These are phyloP conservation scores for Pantherophis guttatus DNA, from an alignment of 2,113 vertebrate genomes.

Conservation along the genomic window DNA sequence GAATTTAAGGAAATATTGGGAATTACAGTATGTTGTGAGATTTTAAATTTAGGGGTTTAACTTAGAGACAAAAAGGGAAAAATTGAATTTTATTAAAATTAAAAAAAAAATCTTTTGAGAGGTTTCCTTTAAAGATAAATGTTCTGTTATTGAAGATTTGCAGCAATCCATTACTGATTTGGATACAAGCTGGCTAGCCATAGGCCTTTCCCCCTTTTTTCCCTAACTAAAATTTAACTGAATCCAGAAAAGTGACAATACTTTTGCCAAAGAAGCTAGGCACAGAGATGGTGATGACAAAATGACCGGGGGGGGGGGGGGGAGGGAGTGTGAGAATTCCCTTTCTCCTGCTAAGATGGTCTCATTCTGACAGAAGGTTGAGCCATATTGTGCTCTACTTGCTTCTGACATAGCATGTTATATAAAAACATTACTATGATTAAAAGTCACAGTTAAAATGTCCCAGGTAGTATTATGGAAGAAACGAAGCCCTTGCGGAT, in stretches of 20 bases:
- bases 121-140: slow-evolving; percentile 33
- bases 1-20: too few species aligned
- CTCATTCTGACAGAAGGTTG: not conserved
- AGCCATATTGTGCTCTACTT: not conserved
- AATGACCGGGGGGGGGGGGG: too few species aligned
- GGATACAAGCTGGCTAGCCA: slow-evolving; percentile 37
- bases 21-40: too few species aligned
- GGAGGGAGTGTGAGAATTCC: not conserved
- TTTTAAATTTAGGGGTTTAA: too few species aligned
- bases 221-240: not conserved
- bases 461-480: not conserved
- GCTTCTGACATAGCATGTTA: not conserved
- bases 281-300: not conserved
- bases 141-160: not conserved
- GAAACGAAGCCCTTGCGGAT: not conserved
- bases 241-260: slow-evolving; percentile 25
- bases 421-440: not conserved
- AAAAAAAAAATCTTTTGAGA: slow-evolving; percentile 55
- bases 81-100: too few species aligned
- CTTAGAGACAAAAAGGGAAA: too few species aligned
- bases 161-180: slow-evolving; percentile 26
- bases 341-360: not conserved
- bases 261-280: slow-evolving; percentile 19
- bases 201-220: not conserved
- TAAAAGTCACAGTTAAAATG: not conserved